phyloP scores from a whole-genome alignment of 2,113 vertebrate genomes.

The Seriola rivoliana region DNA sequence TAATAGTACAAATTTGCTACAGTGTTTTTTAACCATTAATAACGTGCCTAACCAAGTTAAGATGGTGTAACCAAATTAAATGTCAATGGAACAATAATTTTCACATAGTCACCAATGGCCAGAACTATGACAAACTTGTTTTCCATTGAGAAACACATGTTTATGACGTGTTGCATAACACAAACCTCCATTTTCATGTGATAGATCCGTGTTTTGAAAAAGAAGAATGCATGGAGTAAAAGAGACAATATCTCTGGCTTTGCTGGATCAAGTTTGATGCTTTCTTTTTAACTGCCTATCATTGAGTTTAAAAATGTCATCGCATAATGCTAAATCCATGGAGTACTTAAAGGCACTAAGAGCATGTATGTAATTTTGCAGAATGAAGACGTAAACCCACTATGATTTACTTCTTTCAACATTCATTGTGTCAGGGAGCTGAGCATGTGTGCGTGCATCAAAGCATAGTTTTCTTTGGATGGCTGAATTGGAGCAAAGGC shows the following conservation, averaged over 20 bases:
- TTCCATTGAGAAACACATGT: neutral
- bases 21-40: neutral
- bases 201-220: neutral
- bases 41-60: neutral
- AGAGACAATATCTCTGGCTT: neutral
- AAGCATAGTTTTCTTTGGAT: constrained; percentile 57
- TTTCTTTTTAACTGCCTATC: neutral
- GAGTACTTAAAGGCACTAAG: neutral
- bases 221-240: neutral
- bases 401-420: neutral
- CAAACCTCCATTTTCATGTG: neutral
- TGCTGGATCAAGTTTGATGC: neutral
- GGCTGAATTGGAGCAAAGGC: neutral
- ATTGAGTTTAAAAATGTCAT: neutral
- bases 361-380: neutral
- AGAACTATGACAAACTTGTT: neutral
- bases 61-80: neutral
- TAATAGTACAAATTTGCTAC: neutral
- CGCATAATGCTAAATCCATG: neutral
- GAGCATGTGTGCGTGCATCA: constrained; percentile 6
- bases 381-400: neutral
- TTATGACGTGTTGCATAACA: neutral
- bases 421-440: neutral
- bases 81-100: neutral
- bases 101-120: neutral